These are phyloP conservation scores for Vombatus ursinus DNA, from an alignment of 2,113 vertebrate genomes.

Conservation along the genomic window DNA sequence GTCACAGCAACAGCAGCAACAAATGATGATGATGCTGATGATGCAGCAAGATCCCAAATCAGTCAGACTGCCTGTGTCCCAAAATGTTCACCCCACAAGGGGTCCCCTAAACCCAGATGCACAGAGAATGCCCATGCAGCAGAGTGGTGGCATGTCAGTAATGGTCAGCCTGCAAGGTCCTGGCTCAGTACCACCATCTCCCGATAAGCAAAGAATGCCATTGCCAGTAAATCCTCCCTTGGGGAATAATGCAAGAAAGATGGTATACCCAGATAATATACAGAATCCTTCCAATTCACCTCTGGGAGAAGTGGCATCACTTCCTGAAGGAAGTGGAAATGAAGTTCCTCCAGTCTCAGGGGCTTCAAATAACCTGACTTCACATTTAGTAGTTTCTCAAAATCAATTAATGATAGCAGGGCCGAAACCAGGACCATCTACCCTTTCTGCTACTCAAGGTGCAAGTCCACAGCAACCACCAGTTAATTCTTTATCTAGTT, in stretches of 20 bases:
- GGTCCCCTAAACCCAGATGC: conserved; percentile 89
- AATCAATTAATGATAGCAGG: conserved; percentile 91
- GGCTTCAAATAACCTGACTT: conserved; percentile 87
- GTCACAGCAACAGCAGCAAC: conserved; percentile 89
- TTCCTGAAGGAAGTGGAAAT: conserved; percentile 82
- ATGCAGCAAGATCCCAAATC: conserved; percentile 94
- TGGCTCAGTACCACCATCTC: conserved; percentile 91
- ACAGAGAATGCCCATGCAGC: conserved; percentile 93
- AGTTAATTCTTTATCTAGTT: conserved; percentile 86
- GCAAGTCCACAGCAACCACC: conserved; percentile 93
- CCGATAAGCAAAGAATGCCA: conserved; percentile 94
- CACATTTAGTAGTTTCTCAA: conserved; percentile 92
- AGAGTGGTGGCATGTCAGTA: conserved; percentile 90
- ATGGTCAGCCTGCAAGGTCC: conserved; percentile 96
- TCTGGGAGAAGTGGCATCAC: conserved; percentile 86
- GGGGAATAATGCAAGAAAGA: conserved; percentile 89
- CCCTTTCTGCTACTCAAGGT: conserved; percentile 90
- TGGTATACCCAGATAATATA: conserved; percentile 90
- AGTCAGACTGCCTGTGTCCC: conserved; percentile 90
- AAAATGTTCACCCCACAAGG: conserved; percentile 89
- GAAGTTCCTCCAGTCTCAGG: conserved; percentile 82
- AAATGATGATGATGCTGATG: conserved; percentile 98
- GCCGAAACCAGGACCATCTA: conserved; percentile 89
- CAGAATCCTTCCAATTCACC: conserved; percentile 89
- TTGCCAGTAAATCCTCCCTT: conserved; percentile 89